These are phyloP conservation scores for Prochilodus magdalenae DNA, from an alignment of 2,113 vertebrate genomes.

Conservation along the genomic window DNA sequence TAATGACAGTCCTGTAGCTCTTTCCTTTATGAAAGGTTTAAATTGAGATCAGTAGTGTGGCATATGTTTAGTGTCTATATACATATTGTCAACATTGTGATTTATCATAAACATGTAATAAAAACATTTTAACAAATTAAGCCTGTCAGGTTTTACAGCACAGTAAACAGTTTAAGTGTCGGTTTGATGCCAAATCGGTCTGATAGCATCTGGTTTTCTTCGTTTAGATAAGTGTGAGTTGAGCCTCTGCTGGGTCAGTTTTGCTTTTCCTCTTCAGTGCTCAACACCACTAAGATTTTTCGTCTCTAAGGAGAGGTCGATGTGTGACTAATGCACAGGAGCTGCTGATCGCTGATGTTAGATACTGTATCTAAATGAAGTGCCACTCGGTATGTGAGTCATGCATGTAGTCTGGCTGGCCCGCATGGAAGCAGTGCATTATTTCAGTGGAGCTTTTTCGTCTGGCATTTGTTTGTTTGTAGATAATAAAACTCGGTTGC, in stretches of 20 bases:
- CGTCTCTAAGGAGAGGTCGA: background rate
- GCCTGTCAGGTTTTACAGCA: background rate
- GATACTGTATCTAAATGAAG: background rate
- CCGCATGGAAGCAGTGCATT: background rate
- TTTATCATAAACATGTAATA: too few relatives aligned
- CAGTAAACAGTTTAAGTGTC: background rate
- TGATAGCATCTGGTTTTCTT: background rate
- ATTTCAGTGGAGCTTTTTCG: background rate
- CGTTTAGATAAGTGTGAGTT: background rate
- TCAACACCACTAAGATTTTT: constrained; percentile 12
- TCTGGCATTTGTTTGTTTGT: constrained; percentile 10
- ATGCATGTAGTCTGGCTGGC: background rate
- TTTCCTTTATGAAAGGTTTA: background rate
- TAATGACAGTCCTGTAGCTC: background rate
- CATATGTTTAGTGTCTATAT: background rate
- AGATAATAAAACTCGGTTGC: constrained; percentile 2
- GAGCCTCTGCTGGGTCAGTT: background rate
- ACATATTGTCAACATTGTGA: background rate
- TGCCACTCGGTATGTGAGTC: background rate
- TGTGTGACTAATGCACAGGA: constrained; percentile 8
- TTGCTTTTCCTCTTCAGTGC: background rate
- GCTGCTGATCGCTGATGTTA: constrained; percentile 17
- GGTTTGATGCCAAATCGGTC: background rate
- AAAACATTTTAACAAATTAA: too few relatives aligned
- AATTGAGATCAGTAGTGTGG: too few relatives aligned